phyloP scores from a whole-genome alignment of 2,888 invertebrate species.

The Silvanus unidentatus region DNA sequence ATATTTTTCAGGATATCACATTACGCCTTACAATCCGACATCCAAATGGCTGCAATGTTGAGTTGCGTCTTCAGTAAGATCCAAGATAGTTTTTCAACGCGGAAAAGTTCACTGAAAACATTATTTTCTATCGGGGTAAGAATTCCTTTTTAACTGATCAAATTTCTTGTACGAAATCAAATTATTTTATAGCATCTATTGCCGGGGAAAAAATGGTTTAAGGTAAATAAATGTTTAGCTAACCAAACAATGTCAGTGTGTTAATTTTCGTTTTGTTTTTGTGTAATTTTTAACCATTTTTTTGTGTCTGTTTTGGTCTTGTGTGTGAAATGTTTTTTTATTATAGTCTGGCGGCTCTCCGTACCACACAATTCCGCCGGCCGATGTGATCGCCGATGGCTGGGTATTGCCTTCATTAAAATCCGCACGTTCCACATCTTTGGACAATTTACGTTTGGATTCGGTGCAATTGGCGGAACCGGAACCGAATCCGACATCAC shows the following conservation, averaged over 20 bases:
- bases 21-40: conserved; percentile 73
- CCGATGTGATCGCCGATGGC: conserved; percentile 72
- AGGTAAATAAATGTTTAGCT: conserved; percentile 47
- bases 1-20: conserved; percentile 61
- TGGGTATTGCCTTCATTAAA: conserved; percentile 68
- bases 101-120: conserved; percentile 30
- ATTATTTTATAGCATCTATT: conserved; percentile 54
- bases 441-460: conserved; percentile 61
- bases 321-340: conserved; percentile 18
- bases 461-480: conserved; percentile 31
- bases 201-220: conserved; percentile 57
- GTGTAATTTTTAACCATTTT: no score
- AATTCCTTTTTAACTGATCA: neutral
- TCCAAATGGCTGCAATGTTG: conserved; percentile 92
- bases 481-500: neutral
- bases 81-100: conserved; percentile 25
- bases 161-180: neutral
- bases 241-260: neutral
- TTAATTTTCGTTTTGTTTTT: no score
- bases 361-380: conserved; percentile 78
- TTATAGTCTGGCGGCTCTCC: conserved; percentile 72
- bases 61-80: conserved; percentile 77
- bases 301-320: no score
- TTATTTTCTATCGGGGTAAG: conserved; percentile 33
- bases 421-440: conserved; percentile 72